Percentiles rank a stretch among this genome's conserved stretches.
These are phyloP conservation scores for Rhagonycha fulva DNA, from an alignment of 2,888 invertebrate species.

Conservation along the genomic window DNA sequence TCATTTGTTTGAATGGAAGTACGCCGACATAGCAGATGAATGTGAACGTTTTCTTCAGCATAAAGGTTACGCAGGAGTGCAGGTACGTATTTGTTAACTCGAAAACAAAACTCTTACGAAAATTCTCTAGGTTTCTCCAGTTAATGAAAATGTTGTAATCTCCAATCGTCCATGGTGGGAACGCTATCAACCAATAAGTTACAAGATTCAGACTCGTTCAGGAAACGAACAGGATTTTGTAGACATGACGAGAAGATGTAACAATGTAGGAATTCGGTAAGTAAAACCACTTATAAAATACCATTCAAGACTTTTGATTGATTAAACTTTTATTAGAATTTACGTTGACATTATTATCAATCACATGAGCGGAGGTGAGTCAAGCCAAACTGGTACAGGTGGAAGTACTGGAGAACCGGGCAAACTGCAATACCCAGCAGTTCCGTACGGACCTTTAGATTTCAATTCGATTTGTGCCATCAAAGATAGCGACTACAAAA, in stretches of 20 bases:
- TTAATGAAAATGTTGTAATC: conserved; percentile 71
- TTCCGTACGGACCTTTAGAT: conserved; percentile 68
- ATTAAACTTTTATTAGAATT: conserved; percentile 61
- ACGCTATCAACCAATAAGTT: conserved; percentile 85
- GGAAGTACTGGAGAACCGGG: conserved; percentile 61
- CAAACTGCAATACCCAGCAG: conserved; percentile 56
- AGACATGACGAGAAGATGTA: conserved; percentile 80
- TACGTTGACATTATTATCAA: conserved; percentile 87
- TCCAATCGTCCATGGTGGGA: conserved; percentile 82
- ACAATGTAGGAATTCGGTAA: conserved; percentile 73
- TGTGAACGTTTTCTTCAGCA: conserved; percentile 78
- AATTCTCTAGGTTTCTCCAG: conserved; percentile 68
- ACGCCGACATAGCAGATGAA: conserved; percentile 76
- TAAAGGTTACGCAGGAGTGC: conserved; percentile 73
- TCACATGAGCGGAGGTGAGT: conserved; percentile 72
- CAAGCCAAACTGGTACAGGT: conserved; percentile 62
- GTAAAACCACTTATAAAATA: not conserved
- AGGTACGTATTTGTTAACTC: conserved; percentile 55
- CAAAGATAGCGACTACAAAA: conserved; percentile 59
- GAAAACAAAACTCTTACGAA: not conserved
- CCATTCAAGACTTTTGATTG: not conserved
- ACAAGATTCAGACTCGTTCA: conserved; percentile 73
- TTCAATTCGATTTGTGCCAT: conserved; percentile 73
- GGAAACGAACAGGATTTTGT: conserved; percentile 74
- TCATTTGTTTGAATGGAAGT: conserved; percentile 83